Evolutionary conservation across 2,797 vertebrate species (phyloP).

Genomic region (Orestias chungarensis): DNA sequence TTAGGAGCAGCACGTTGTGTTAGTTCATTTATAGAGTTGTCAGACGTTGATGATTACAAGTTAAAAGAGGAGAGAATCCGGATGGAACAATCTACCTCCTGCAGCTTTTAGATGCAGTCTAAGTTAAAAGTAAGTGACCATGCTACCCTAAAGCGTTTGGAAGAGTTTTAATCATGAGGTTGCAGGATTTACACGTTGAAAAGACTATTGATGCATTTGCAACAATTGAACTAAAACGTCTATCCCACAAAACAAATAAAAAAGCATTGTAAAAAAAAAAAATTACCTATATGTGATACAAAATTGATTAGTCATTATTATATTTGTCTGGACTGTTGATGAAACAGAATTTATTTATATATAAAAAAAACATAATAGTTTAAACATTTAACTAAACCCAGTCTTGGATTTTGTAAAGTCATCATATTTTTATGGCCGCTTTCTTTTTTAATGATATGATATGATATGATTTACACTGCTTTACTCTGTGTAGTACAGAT

Average conservation of each 20-base stretch:
- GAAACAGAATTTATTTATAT: neutral
- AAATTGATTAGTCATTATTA: too few species aligned
- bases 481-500: slow-evolving; percentile 23
- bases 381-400: neutral
- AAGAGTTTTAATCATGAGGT: neutral
- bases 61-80: neutral
- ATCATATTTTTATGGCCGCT: too few species aligned
- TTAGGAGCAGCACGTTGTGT: neutral
- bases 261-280: too few species aligned
- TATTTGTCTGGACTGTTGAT: neutral
- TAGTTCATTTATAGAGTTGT: neutral
- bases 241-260: neutral
- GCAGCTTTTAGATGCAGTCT: neutral
- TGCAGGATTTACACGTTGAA: neutral
- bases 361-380: neutral
- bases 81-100: neutral
- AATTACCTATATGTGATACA: too few species aligned
- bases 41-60: neutral
- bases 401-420: neutral
- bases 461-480: too few species aligned
- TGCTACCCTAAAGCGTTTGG: neutral
- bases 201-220: neutral
- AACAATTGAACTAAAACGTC: neutral
- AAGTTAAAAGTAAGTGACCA: neutral
- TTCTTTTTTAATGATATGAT: too few species aligned